These are phyloP conservation scores for Ascidia mentula DNA, from an alignment of 23 tunicate species.

Conservation along the genomic window DNA sequence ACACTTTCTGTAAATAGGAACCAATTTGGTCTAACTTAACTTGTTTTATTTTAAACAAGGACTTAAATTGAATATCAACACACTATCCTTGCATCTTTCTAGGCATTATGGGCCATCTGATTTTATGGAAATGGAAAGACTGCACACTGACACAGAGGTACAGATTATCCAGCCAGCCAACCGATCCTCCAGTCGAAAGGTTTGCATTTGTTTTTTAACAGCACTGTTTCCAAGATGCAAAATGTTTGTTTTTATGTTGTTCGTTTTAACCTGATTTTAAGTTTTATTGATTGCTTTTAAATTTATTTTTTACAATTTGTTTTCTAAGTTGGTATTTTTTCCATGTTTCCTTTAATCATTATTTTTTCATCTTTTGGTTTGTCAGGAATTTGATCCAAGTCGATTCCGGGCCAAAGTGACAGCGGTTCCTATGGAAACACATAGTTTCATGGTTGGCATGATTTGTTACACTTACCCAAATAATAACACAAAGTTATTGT, in stretches of 20 bases:
- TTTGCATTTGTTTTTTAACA: too few species aligned
- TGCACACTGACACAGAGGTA: not conserved
- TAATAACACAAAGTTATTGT: too few species aligned
- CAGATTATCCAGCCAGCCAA: not conserved
- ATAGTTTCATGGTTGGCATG: not conserved
- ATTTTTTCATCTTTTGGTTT: not conserved
- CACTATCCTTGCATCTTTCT: too few species aligned
- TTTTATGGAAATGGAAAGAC: not conserved
- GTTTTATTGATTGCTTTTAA: not conserved
- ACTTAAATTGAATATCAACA: too few species aligned
- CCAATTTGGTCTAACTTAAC: too few species aligned
- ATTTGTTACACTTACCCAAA: too few species aligned
- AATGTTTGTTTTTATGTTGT: not conserved
- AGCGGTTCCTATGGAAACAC: conserved; percentile 14
- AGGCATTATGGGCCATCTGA: too few species aligned
- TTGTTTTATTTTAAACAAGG: too few species aligned
- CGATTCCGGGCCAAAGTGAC: conserved; percentile 75
- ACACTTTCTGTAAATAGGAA: too few species aligned
- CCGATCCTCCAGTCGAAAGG: conserved; percentile 5
- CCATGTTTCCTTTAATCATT: not conserved
- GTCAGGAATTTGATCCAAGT: conserved; percentile 57
- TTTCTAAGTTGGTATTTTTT: not conserved
- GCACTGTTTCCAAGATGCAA: too few species aligned
- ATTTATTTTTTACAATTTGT: not conserved
- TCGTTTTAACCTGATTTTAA: not conserved